Conservation (phyloP, 2,888 invertebrate genomes). For the Ligdia adustata region DNA sequence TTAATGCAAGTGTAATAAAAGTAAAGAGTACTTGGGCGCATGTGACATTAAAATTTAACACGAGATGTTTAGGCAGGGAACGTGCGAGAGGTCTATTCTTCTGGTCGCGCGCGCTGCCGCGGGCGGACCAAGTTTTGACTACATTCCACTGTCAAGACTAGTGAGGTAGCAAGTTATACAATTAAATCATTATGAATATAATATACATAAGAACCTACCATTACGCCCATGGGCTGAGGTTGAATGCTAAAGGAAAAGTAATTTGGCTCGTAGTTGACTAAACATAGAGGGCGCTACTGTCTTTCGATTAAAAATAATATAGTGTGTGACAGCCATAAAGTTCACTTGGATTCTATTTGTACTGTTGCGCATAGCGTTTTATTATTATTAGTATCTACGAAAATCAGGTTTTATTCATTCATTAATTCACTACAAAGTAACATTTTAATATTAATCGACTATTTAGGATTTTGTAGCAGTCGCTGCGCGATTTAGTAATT, state of each 20-base stretch:
- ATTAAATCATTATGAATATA: conserved; percentile 12
- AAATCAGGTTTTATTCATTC: no score
- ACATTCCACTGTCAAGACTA: conserved; percentile 31
- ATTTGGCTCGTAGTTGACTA: background rate
- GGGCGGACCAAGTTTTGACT: conserved; percentile 26
- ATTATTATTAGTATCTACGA: no score
- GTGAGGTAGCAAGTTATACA: conserved; percentile 13
- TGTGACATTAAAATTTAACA: conserved; percentile 35
- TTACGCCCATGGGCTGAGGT: conserved; percentile 19
- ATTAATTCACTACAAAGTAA: no score
- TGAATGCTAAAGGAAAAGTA: conserved; percentile 9
- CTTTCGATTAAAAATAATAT: no score
- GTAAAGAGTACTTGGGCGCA: conserved; percentile 16
- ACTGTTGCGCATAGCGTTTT: no score
- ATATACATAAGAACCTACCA: no score
- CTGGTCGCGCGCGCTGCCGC: conserved; percentile 19
- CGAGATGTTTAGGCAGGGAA: conserved; percentile 24
- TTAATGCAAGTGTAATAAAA: conserved; percentile 23
- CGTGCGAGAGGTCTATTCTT: background rate
- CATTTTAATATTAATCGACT: no score
- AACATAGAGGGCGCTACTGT: conserved; percentile 1
- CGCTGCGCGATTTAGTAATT: no score
- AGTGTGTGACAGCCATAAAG: no score
- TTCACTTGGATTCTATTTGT: no score
- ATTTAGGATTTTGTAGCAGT: no score